Evolutionary conservation across 2,113 vertebrate species (phyloP), one percentile per base, ranked within the genome.

Genomic region (Oncorhynchus nerka): DNA sequence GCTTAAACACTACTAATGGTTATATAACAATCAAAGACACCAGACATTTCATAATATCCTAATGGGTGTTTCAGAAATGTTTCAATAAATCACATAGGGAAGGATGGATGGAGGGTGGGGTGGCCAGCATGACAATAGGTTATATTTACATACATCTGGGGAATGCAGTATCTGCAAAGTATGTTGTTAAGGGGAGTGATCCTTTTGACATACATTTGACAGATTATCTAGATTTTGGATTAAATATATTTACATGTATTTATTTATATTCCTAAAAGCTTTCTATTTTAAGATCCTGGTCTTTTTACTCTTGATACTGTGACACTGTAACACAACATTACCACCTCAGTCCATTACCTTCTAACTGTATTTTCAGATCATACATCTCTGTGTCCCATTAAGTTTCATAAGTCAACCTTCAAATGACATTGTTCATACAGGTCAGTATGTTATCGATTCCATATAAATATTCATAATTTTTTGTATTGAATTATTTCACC

Each of bases 21-120:
- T 80, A 88, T 81, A 79, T 79, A 80, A 51, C 80, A 88, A 32
- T 78, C 32, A 77, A 45, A 84, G 73, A 74, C 72, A 74, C 55
- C 75, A 74, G 30, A 69, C 20, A 74, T 86, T 76, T 80, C 34
- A 76, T 78, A 81, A 88, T 82, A 79, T 79, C 81, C 57, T 82
- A 89, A 91, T 83, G 80, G 74, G 65, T 75, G 11, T 71, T 70
- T 45, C 39, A 48, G 39, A 39, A 61, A 84, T 75, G 9, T 45
- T 45, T 45, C 8, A 11, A 68, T 66, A 71, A 71, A 75, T 83
- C 32, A 73, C 20, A 19, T 28, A 34, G 16, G 45, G 70, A 15
- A 26, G 20, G 3, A 57, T 6, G 62, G 39, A 45, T 1, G 39
- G 9, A 45, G 39, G 39, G 39, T 45, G 12, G 39, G 51, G 73